phyloP scores from a whole-genome alignment of 2,113 vertebrate genomes.

The Cathartes aura region DNA sequence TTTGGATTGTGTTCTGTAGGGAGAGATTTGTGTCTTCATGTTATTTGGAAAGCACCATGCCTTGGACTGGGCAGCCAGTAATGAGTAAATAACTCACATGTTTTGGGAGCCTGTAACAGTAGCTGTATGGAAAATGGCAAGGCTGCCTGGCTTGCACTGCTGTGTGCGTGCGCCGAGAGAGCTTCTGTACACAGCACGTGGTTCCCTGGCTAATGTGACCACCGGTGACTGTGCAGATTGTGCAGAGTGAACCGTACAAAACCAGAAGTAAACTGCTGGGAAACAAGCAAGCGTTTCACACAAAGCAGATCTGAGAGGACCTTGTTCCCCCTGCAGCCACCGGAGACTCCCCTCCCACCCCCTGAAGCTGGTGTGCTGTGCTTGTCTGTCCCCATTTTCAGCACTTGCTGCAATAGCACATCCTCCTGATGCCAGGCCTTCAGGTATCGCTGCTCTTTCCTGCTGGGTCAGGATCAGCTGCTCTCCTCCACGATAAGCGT shows the following conservation, averaged over 20 bases:
- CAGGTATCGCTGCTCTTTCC: neutral
- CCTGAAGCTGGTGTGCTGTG: neutral
- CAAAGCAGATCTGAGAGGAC: neutral
- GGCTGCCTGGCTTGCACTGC: neutral
- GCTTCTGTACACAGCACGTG: neutral
- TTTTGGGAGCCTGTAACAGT: slow-evolving; percentile 16
- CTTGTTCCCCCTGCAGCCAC: neutral
- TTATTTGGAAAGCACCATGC: neutral
- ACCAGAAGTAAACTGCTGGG: neutral
- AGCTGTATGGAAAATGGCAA: slow-evolving; percentile 16
- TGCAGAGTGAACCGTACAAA: neutral
- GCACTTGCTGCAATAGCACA: neutral
- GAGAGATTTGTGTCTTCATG: neutral
- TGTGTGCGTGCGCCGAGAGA: neutral
- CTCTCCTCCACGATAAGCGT: neutral
- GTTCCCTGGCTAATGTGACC: neutral
- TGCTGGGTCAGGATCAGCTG: neutral
- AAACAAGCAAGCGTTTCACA: accelerated
- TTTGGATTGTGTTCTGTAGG: neutral
- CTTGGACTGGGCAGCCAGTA: neutral
- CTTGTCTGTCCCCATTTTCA: neutral
- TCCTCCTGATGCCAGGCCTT: neutral
- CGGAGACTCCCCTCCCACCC: neutral
- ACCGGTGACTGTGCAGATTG: neutral
- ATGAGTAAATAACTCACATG: neutral